Conservation (phyloP, 2,888 invertebrate genomes). For the Clivina fossor region DNA sequence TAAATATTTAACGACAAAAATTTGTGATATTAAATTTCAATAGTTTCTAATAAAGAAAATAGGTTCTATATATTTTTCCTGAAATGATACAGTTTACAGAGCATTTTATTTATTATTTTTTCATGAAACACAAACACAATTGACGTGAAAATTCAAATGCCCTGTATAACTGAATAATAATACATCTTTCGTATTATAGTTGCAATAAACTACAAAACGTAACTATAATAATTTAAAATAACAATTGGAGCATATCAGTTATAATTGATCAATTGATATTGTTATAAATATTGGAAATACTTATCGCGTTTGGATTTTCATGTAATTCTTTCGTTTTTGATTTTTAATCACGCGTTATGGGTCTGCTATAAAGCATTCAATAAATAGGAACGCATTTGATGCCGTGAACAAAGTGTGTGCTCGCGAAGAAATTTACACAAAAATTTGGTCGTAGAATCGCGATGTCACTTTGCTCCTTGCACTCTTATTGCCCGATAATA, state of each 20-base stretch:
- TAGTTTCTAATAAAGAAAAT: constrained; percentile 17
- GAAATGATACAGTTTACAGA: constrained; percentile 44
- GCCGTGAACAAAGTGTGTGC: constrained; percentile 31
- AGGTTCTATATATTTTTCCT: constrained; percentile 33
- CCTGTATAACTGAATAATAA: too few species aligned
- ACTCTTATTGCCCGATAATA: too few species aligned
- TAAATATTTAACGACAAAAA: constrained; percentile 31
- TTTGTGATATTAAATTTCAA: constrained; percentile 29
- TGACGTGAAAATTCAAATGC: constrained; percentile 21
- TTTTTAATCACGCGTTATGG: constrained; percentile 20
- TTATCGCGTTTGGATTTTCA: too few species aligned
- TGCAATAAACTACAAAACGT: too few species aligned
- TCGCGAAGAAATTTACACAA: constrained; percentile 28
- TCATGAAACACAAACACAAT: background rate
- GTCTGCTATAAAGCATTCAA: constrained; percentile 14
- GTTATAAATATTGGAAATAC: too few species aligned
- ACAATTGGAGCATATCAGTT: background rate
- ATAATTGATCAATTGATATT: background rate
- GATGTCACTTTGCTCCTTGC: constrained; percentile 22
- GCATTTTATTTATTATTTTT: constrained; percentile 37
- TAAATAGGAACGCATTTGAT: constrained; percentile 25
- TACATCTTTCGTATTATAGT: too few species aligned
- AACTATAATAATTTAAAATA: background rate
- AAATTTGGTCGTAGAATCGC: constrained; percentile 26
- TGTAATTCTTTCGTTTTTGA: constrained; percentile 7